Conservation (phyloP, 2,888 invertebrate species). For the Agonopterix alstromeriana region DNA sequence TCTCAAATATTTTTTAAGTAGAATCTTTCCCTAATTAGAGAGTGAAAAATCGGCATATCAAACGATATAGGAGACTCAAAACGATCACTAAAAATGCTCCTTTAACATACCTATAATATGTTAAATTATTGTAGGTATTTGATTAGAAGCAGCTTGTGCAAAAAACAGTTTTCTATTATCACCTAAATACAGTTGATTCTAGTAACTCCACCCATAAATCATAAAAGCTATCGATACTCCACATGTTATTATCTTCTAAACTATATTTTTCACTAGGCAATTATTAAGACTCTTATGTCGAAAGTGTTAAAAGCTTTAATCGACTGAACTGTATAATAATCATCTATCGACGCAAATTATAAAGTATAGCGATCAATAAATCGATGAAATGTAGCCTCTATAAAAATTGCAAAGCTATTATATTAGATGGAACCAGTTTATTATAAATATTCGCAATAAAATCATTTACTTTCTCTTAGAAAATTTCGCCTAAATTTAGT, state of each 20-base stretch:
- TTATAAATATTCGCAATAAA: constrained; percentile 57
- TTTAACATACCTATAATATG: too few species aligned
- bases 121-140: too few species aligned
- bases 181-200: too few species aligned
- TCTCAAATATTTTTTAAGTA: too few species aligned
- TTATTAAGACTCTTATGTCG: constrained; percentile 3
- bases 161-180: too few species aligned
- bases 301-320: constrained; percentile 8
- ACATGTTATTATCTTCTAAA: neutral
- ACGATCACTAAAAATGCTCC: too few species aligned
- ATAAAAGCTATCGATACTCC: neutral
- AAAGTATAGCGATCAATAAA: constrained; percentile 22
- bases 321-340: constrained; percentile 1
- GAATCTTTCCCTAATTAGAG: too few species aligned
- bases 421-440: constrained; percentile 46
- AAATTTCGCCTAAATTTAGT: constrained; percentile 39
- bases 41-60: too few species aligned
- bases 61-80: too few species aligned
- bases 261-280: neutral
- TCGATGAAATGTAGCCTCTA: constrained; percentile 33
- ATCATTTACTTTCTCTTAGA: constrained; percentile 69
- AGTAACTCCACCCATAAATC: constrained; percentile 1
- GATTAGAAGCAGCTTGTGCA: too few species aligned
- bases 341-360: constrained; percentile 7
- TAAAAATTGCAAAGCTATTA: constrained; percentile 43